A percentile compares a stretch with the other conserved stretches of the same genome.
These are phyloP conservation scores for Ia io DNA, from an alignment of 2,113 vertebrate species.

Conservation along the genomic window DNA sequence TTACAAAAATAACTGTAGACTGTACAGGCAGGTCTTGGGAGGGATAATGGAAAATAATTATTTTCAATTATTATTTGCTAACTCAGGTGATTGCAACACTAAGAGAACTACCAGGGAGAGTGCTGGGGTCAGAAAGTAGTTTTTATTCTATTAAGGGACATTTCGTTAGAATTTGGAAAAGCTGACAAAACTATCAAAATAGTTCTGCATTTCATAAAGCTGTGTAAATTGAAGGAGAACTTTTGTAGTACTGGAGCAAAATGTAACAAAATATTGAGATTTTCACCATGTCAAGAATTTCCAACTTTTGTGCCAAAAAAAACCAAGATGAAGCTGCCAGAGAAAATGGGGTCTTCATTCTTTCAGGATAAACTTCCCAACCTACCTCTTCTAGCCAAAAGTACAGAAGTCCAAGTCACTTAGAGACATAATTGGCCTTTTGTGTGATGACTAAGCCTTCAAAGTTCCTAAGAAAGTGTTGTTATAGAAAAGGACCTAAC, in stretches of 20 bases:
- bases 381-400: background rate
- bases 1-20: background rate
- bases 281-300: background rate
- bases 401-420: background rate
- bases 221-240: background rate
- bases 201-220: background rate
- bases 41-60: background rate
- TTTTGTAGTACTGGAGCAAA: background rate
- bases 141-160: background rate
- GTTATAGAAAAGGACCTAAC: background rate
- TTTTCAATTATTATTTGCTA: background rate
- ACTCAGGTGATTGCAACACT: background rate
- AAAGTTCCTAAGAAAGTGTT: background rate
- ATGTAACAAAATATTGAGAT: background rate
- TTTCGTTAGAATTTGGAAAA: conserved; percentile 30
- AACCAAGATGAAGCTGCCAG: background rate
- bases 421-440: background rate
- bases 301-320: background rate
- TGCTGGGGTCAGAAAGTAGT: background rate
- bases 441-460: background rate
- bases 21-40: background rate
- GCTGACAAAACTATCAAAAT: conserved; percentile 7
- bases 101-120: background rate
- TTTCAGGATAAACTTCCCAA: background rate
- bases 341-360: background rate